Percentiles rank a stretch among this genome's conserved stretches.
Conservation (phyloP, 92 coral and sea anemone species). For the Palythoa heliodiscus region DNA sequence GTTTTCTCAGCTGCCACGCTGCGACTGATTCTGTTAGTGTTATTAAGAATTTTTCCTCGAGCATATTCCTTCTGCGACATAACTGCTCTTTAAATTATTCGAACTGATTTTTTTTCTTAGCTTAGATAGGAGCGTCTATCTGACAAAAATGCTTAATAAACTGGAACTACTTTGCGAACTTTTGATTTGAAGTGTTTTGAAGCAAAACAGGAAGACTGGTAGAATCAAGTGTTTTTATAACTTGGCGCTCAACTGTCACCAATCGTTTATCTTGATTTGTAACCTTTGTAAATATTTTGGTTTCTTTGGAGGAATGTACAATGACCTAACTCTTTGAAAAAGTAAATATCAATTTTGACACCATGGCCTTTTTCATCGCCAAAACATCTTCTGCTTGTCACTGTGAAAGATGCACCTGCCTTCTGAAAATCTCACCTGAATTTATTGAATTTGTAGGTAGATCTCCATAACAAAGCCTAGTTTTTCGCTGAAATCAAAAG, state of each 20-base stretch:
- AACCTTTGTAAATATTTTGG: slow-evolving; percentile 6
- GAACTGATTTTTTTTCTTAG: not conserved
- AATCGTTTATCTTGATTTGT: not conserved
- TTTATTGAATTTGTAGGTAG: not conserved
- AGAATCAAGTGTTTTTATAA: not conserved
- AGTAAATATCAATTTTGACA: not conserved
- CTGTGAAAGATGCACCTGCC: not conserved
- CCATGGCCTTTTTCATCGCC: not conserved
- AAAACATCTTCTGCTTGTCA: not conserved
- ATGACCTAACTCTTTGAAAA: not conserved
- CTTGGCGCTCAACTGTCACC: not conserved
- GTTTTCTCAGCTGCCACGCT: slow-evolving; percentile 7
- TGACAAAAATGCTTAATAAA: not conserved
- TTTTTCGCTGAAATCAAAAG: not conserved
- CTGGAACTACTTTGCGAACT: too few species aligned
- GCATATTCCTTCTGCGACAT: not conserved
- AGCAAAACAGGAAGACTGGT: not conserved
- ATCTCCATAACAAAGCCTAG: slow-evolving; percentile 29
- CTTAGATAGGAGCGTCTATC: not conserved
- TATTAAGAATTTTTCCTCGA: not conserved
- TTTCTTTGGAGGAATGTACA: not conserved
- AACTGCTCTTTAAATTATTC: not conserved
- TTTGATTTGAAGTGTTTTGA: not conserved
- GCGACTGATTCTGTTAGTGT: not conserved
- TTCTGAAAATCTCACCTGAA: not conserved